Base-by-base conservation (phyloP, 2,797 vertebrate genomes). In the Sebastes cheni region DNA sequence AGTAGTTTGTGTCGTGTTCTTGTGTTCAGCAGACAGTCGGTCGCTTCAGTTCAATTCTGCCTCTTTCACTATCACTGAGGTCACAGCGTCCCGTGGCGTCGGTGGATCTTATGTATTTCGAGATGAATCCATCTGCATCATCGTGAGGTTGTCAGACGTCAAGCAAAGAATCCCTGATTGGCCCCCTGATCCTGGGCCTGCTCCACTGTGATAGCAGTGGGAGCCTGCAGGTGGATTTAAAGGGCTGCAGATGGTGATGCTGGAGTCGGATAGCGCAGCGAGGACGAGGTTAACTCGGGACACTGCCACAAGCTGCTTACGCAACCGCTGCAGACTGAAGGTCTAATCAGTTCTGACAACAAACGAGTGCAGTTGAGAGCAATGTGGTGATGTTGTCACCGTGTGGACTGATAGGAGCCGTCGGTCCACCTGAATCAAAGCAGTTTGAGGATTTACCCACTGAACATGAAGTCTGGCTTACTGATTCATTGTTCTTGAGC, bases 281-380 rank as follows among this genome's bases (percentile, higher is more conserved):
- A 54, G 18, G 59, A 25, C 7, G 50, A 66, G 83, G 75, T 67
- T n/a, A 75, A 64, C 27, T 52, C 23, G 25, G 79, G 83, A 75
- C 61, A 2, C 23, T 39, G 70, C 58, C 62, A 77, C 72, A 14
- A 75, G 50, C 72, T 22, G 61, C 75, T 82, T 85, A 79, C 10
- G 12, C 72, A 77, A 72, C 60, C 32, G 1, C 75, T 65, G 60
- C 46, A 64, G 34, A 72, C 22, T 10, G 13, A 30, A 60, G 16
- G 10, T 56, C n/a, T 72, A 34, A 61, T 77, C 42, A 12, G 11
- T 69, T 30, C 18, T 80, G 79, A 72, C 62, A 62, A 39, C 50
- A 74, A 18, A 50, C 2, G 10, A 30, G 34, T 29, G 14, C 56
- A 25, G 55, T 23, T 14, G 65, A n/a, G 78, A 22, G 27, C 36